Evolutionary conservation across 2,888 invertebrate genomes (phyloP).

Genomic region (Spodoptera exigua): DNA sequence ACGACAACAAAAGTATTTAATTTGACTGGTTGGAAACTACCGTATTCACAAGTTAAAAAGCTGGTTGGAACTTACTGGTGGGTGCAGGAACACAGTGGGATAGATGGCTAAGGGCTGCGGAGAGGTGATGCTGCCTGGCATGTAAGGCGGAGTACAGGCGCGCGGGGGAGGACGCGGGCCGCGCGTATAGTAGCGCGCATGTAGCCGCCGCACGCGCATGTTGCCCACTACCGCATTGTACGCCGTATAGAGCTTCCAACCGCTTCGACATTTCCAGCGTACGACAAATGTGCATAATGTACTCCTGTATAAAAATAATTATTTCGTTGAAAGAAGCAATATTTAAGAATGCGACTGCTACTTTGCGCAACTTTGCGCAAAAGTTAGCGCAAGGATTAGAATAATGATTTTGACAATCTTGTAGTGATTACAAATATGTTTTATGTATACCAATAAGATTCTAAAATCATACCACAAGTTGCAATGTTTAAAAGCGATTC

Average conservation of each 20-base stretch:
- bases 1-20: too few relatives aligned
- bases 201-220: slow-evolving; percentile 94
- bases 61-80: slow-evolving; percentile 71
- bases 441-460: too few relatives aligned
- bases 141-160: slow-evolving; percentile 92
- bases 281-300: slow-evolving; percentile 92
- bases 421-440: too few relatives aligned
- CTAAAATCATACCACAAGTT: too few relatives aligned
- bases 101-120: slow-evolving; percentile 87
- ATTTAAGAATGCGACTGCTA: too few relatives aligned
- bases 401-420: too few relatives aligned
- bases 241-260: slow-evolving; percentile 92
- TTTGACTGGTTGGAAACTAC: too few relatives aligned
- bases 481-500: too few relatives aligned
- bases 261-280: slow-evolving; percentile 92
- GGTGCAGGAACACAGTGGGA: slow-evolving; percentile 84
- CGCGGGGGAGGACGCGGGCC: slow-evolving; percentile 81
- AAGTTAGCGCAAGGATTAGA: too few relatives aligned
- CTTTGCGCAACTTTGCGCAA: too few relatives aligned
- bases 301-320: slow-evolving; percentile 82
- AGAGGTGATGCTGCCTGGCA: slow-evolving; percentile 77
- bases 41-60: too few relatives aligned
- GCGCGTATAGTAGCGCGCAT: slow-evolving; percentile 93
- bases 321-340: too few relatives aligned
- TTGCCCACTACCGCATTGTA: slow-evolving; percentile 93